phyloP scores from a whole-genome alignment of 1,140 invertebrate species.

The Trigoniulus corallinus region DNA sequence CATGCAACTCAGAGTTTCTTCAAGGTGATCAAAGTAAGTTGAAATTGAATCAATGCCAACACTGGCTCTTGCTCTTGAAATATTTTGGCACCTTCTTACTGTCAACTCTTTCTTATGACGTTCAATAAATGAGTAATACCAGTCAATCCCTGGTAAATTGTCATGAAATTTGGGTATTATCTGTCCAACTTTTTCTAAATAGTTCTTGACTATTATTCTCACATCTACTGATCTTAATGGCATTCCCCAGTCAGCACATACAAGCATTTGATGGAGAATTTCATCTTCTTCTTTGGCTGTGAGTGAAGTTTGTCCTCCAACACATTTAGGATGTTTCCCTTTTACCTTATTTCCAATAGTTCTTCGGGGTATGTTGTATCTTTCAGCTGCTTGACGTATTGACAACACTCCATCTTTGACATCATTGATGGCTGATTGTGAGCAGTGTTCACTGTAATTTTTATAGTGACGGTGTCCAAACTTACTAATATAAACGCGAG shows the following conservation, averaged over 20 bases:
- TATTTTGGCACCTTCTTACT: slow-evolving; percentile 11
- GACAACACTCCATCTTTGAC: no score
- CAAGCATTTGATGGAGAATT: neutral
- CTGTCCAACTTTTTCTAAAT: slow-evolving; percentile 6
- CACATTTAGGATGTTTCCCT: no score
- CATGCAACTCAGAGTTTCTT: slow-evolving; percentile 16
- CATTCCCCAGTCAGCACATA: no score
- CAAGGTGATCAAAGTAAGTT: no score
- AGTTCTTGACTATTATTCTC: slow-evolving; percentile 1
- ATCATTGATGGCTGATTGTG: no score
- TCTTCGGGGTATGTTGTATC: no score
- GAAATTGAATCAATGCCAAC: slow-evolving; percentile 14
- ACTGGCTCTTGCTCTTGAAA: neutral
- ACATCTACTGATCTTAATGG: slow-evolving; percentile 6
- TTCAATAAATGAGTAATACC: slow-evolving; percentile 3
- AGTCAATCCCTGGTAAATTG: slow-evolving; percentile 11
- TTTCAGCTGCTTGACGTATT: no score
- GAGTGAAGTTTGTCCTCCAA: no score
- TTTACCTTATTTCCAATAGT: no score
- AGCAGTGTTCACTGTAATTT: no score
- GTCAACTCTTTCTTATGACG: slow-evolving; percentile 8
- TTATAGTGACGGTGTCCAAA: no score
- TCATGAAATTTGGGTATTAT: slow-evolving; percentile 6
- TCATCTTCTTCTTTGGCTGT: neutral
- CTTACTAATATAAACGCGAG: no score